phyloP scores from a whole-genome alignment of 2,797 vertebrate species.

The Cynopterus sphinx region DNA sequence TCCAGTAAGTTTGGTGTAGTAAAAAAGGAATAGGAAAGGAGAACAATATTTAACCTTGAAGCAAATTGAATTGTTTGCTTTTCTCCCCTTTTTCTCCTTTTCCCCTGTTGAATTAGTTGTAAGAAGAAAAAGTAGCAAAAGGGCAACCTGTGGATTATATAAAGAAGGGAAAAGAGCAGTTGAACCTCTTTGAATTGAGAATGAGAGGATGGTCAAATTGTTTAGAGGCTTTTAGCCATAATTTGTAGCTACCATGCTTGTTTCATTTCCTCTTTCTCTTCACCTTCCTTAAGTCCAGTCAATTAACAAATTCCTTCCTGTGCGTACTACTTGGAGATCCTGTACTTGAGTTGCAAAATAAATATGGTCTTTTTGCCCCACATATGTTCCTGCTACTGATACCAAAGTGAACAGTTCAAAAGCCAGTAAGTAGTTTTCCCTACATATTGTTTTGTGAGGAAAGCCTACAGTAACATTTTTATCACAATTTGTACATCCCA shows the following conservation, averaged over 20 bases:
- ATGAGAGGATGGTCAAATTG: neutral
- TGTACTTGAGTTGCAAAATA: constrained; percentile 18
- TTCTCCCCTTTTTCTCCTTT: neutral
- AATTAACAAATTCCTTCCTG: neutral
- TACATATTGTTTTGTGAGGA: neutral
- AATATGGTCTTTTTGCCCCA: neutral
- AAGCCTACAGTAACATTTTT: constrained; percentile 32
- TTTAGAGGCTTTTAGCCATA: neutral
- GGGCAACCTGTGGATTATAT: neutral
- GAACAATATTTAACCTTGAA: neutral
- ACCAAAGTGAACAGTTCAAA: neutral
- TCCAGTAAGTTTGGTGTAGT: neutral
- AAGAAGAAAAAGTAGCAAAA: neutral
- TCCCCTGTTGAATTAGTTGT: neutral
- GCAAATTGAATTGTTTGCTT: neutral
- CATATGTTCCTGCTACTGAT: neutral
- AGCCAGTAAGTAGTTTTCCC: neutral
- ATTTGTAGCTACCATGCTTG: neutral
- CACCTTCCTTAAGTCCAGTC: neutral
- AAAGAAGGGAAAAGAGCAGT: neutral
- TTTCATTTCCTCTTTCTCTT: constrained; percentile 10
- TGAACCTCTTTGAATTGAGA: neutral
- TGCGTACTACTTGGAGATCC: neutral
- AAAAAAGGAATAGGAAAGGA: neutral
- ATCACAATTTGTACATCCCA: neutral